These are phyloP conservation scores for Lydus trimaculatus DNA, from an alignment of 2,888 invertebrate species.

Conservation along the genomic window DNA sequence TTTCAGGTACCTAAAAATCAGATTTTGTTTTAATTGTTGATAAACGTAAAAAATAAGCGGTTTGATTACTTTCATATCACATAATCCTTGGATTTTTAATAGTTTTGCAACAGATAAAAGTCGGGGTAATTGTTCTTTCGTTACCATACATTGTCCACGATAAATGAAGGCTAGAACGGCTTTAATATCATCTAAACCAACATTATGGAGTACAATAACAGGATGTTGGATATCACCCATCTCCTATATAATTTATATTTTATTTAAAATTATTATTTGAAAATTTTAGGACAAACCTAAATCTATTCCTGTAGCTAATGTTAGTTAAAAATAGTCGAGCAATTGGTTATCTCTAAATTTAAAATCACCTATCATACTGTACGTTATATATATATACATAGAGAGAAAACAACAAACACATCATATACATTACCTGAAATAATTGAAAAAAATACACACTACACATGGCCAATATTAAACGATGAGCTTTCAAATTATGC, in stretches of 20 bases:
- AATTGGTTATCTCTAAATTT: not conserved
- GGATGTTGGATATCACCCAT: conserved; percentile 74
- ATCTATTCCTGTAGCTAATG: conserved; percentile 15
- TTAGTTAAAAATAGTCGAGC: conserved; percentile 28
- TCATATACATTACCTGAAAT: conserved; percentile 72
- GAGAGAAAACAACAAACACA: conserved; percentile 59
- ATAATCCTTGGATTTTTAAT: conserved; percentile 82
- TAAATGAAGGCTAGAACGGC: conserved; percentile 88
- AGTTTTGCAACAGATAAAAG: conserved; percentile 80
- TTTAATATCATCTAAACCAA: conserved; percentile 73
- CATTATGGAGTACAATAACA: conserved; percentile 75
- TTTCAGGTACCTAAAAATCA: conserved; percentile 46
- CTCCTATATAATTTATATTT: conserved; percentile 65
- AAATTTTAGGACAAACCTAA: not conserved
- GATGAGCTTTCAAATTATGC: conserved; percentile 83
- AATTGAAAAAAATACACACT: conserved; percentile 90
- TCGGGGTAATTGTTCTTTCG: conserved; percentile 78
- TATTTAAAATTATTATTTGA: not conserved
- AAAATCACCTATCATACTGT: conserved; percentile 5
- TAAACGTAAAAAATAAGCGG: not conserved
- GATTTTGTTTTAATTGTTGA: not conserved
- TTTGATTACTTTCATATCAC: conserved; percentile 75
- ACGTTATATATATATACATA: not conserved
- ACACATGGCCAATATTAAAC: conserved; percentile 86
- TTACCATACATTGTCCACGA: conserved; percentile 86